phyloP scores from a whole-genome alignment of 2,797 vertebrate species.

The Hapalemur alaotrensis region DNA sequence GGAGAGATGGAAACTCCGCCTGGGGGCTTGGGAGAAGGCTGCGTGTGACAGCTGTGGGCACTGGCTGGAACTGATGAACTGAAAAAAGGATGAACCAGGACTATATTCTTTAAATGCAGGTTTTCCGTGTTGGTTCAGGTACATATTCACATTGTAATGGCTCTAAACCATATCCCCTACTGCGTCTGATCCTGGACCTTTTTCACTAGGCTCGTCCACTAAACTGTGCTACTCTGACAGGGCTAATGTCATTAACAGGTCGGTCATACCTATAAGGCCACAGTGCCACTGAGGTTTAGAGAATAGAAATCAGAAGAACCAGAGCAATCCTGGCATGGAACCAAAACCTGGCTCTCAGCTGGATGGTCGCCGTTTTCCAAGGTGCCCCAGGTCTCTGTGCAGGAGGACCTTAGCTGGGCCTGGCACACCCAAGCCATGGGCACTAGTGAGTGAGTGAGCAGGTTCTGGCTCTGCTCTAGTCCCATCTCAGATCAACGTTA shows the following conservation, averaged over 20 bases:
- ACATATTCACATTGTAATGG: rapidly evolving
- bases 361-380: neutral
- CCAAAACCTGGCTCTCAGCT: neutral
- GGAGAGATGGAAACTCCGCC: neutral
- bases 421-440: too few relatives aligned
- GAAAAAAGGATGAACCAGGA: neutral
- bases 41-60: rapidly evolving
- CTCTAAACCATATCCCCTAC: neutral
- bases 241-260: too few relatives aligned
- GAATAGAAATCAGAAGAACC: neutral
- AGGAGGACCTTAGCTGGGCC: neutral
- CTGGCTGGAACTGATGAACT: neutral
- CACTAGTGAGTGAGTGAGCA: neutral
- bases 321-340: neutral
- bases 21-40: too few relatives aligned
- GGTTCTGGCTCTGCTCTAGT: neutral
- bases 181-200: neutral
- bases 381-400: neutral
- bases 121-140: neutral
- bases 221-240: neutral
- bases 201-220: too few relatives aligned
- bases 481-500: rapidly evolving
- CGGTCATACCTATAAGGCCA: neutral
- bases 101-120: neutral
- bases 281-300: neutral